Conservation (phyloP, 2,888 invertebrate genomes). For the Ochropleura plecta region DNA sequence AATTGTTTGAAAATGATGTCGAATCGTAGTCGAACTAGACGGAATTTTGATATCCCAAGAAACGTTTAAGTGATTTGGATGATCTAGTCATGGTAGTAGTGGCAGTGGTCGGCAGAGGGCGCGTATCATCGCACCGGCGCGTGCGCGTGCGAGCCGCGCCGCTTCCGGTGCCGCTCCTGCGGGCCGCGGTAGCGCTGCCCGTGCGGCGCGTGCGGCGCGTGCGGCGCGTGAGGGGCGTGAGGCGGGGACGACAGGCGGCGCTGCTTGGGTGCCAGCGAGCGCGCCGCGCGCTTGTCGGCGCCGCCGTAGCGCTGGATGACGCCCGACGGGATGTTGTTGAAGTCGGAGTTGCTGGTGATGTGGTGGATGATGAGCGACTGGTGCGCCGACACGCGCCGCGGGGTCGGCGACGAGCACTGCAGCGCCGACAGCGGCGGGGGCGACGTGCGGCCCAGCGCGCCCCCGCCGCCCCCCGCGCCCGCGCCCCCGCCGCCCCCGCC, state of each 20-base stretch:
- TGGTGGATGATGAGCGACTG: conserved; percentile 89
- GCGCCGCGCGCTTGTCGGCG: conserved; percentile 62
- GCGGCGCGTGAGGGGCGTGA: too few relatives aligned
- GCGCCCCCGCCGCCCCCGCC: not conserved
- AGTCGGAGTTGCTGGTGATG: conserved; percentile 88
- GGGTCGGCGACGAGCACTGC: conserved; percentile 88
- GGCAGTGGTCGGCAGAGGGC: not conserved
- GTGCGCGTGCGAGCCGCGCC: conserved; percentile 67
- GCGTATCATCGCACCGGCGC: conserved; percentile 3
- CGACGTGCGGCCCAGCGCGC: conserved; percentile 70
- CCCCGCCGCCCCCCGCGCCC: conserved; percentile 13
- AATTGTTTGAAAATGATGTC: not conserved
- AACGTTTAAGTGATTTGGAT: too few relatives aligned
- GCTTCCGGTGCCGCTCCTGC: conserved; percentile 74
- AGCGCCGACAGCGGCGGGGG: conserved; percentile 87
- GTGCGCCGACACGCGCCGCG: conserved; percentile 87
- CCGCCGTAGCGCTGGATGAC: conserved; percentile 82
- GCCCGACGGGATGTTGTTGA: conserved; percentile 87
- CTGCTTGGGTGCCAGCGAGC: conserved; percentile 76
- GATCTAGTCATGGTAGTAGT: too few relatives aligned
- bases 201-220: conserved; percentile 19
- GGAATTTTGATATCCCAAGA: too few relatives aligned
- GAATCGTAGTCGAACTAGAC: not conserved
- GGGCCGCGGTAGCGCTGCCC: conserved; percentile 39
- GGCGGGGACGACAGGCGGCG: conserved; percentile 72